phyloP scores from a whole-genome alignment of 2,113 vertebrate species.

The Rhinolophus sinicus region DNA sequence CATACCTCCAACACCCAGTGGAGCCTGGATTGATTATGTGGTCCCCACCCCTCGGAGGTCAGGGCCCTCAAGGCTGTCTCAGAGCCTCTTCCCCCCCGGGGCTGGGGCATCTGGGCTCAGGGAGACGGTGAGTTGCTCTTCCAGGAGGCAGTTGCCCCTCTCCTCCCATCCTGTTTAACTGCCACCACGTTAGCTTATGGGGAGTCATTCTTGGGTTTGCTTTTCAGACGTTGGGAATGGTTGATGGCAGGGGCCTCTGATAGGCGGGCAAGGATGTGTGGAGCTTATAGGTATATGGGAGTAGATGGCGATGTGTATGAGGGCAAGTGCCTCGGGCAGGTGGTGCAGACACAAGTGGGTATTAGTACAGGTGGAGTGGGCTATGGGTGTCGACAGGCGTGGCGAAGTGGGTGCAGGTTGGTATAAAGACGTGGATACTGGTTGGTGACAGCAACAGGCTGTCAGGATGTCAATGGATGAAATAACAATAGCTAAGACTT shows the following conservation, averaged over 20 bases:
- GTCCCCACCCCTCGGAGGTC: neutral
- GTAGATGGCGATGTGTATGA: neutral
- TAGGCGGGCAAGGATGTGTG: neutral
- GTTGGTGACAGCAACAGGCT: neutral
- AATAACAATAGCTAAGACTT: neutral
- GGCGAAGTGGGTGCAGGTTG: neutral
- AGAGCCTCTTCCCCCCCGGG: neutral
- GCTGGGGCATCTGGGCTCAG: neutral
- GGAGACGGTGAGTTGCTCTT: neutral
- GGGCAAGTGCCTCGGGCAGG: neutral
- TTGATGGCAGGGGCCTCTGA: neutral
- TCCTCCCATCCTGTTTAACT: neutral
- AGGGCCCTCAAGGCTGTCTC: neutral
- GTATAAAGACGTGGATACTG: neutral
- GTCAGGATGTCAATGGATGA: neutral
- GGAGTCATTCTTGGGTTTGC: neutral
- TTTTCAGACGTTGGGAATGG: neutral
- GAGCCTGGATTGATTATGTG: neutral
- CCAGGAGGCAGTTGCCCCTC: neutral
- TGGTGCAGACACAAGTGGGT: neutral
- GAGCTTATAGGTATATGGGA: neutral
- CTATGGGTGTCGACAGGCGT: neutral
- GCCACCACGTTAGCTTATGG: neutral
- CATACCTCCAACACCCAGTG: accelerated
- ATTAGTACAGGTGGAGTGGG: neutral